Base-by-base conservation (phyloP, 2,113 vertebrate genomes). In the Bolborhynchus lineola region DNA sequence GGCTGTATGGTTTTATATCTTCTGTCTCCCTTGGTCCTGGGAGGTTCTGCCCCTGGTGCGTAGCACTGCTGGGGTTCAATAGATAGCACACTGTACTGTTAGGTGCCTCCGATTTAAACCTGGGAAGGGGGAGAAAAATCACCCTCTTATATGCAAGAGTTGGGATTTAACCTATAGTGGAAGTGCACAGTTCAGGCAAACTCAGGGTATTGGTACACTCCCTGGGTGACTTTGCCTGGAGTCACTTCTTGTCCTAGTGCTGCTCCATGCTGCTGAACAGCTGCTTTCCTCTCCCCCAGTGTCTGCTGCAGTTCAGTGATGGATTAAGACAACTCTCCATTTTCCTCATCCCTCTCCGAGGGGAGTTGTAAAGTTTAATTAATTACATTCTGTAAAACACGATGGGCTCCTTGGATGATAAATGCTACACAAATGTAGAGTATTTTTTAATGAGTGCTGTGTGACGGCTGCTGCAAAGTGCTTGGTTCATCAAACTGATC, bases 301-400 rank as follows among this genome's bases (percentile, higher is more conserved):
- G 42, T 44, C 85, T 94, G 93, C 96, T 86, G 93, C 94, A 65
- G 69, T 80, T 93, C 8, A 3, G 75, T 93, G 93, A 96, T 94
- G 94, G 92, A 97, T 97, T 95, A 96, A 96, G 86, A 91, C 93
- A 86, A 33, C 90, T 93, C 94, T 93, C 63, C 75, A n/a, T 96
- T 95, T 97, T 93, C 94, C 71, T 85, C 85, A 91, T 91, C 87
- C 93, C 55, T 90, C 95, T 96, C 94, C 1, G 2, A 83, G 90
- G 95, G 94, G 94, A 95, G 87, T 35, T 96, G 90, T 94, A 82
- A 93, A 91, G 87, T 97, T 95, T 95, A 96, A 97, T 97, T 96
- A 97, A 96, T 97, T 96, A 88, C 90, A 71, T 92, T 95, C 90
- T 92, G 94, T 94, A 92, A 90, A 95, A 85, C 94, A 94, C 11